These are phyloP conservation scores for Diprion similis DNA, from an alignment of 1,140 invertebrate genomes.

Conservation along the genomic window DNA sequence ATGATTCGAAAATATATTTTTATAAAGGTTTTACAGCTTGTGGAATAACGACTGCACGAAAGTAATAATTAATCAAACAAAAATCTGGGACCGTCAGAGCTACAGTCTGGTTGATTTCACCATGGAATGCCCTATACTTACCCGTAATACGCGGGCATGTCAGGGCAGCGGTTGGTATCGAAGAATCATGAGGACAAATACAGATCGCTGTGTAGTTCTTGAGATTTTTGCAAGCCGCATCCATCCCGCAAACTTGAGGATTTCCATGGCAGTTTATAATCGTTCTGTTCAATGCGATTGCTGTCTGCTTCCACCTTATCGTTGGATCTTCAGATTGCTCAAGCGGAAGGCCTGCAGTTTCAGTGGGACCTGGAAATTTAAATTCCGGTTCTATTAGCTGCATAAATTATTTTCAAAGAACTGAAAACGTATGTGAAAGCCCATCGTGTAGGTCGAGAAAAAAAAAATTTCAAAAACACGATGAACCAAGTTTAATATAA, in stretches of 20 bases:
- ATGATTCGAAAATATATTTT: constrained; percentile 3
- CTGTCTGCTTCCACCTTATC: not conserved
- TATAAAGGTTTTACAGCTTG: constrained; percentile 15
- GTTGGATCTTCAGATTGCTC: not conserved
- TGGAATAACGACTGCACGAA: not conserved
- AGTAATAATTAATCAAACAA: not conserved
- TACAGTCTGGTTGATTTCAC: too few species aligned
- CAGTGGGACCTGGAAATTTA: not conserved
- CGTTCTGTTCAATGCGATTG: not conserved
- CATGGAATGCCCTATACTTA: constrained; percentile 32
- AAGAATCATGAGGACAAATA: constrained; percentile 70
- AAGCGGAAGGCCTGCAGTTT: not conserved
- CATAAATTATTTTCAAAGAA: too few species aligned
- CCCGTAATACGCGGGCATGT: constrained; percentile 70
- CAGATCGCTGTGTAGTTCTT: constrained; percentile 65
- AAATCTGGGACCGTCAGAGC: too few species aligned
- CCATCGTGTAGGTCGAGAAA: too few species aligned
- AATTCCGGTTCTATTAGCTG: too few species aligned
- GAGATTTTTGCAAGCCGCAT: constrained; percentile 66
- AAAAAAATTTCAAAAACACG: too few species aligned
- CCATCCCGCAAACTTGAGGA: constrained; percentile 65
- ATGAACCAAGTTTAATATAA: too few species aligned
- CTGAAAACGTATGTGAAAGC: too few species aligned
- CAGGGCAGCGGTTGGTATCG: constrained; percentile 66
- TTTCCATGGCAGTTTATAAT: constrained; percentile 41